These are phyloP conservation scores for Psilanteris sp. DNA, from an alignment of 1,140 invertebrate species.

Conservation along the genomic window DNA sequence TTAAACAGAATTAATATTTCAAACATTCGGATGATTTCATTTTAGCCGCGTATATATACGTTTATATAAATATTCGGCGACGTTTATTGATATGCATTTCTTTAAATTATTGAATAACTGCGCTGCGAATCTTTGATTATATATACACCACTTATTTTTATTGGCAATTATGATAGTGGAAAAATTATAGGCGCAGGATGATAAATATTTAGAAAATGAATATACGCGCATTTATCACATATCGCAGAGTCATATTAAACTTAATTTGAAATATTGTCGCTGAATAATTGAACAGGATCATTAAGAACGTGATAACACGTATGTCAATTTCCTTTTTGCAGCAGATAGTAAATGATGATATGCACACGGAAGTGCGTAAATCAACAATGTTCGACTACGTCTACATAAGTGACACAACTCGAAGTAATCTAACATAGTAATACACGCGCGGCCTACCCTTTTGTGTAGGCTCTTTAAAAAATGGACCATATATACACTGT, in stretches of 20 bases:
- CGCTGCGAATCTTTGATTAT: too few species aligned
- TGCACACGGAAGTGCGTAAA: constrained; percentile 66
- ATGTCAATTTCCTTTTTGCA: constrained; percentile 59
- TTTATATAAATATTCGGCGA: too few species aligned
- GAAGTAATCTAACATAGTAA: constrained; percentile 34
- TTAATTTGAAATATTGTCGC: constrained; percentile 57
- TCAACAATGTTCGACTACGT: constrained; percentile 61
- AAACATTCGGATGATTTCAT: too few species aligned
- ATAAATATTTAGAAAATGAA: constrained; percentile 49
- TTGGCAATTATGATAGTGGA: constrained; percentile 12
- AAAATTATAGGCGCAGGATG: constrained; percentile 40
- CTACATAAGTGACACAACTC: constrained; percentile 32
- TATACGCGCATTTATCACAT: constrained; percentile 43
- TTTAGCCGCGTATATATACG: too few species aligned
- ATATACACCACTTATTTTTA: too few species aligned
- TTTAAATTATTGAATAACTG: too few species aligned
- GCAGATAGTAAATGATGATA: constrained; percentile 54
- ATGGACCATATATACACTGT: constrained; percentile 22
- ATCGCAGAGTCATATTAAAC: constrained; percentile 19
- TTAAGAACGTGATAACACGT: constrained; percentile 49
- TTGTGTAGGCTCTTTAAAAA: constrained; percentile 62
- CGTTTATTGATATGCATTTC: too few species aligned
- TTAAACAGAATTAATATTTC: too few species aligned
- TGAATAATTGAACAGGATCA: constrained; percentile 56
- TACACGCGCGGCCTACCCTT: constrained; percentile 61